Base-by-base conservation (phyloP, 2,797 vertebrate species). In the Zenarchopterus dispar region DNA sequence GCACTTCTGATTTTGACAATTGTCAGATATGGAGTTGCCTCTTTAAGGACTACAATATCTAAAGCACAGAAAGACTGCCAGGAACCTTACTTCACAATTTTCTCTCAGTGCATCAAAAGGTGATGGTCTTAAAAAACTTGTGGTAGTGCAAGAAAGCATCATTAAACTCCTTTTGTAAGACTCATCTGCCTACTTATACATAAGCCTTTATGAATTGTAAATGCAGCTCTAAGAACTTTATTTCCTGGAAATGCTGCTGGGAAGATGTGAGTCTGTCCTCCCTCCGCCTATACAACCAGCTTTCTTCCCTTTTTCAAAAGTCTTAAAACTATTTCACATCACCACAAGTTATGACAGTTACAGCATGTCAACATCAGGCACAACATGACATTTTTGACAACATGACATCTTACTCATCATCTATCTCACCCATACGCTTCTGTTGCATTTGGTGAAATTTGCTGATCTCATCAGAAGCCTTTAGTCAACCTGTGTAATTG, bases 51-150 rank as follows among this genome's bases (percentile, higher is more conserved):
- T 28, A 7, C 8, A 3, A 9, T 7, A 33, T 33, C 3, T 33
- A 15, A n/a, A 67, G 42, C 18, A 59, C 43, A 10, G 19, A 46
- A 56, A 60, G 62, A 73, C 36, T 28, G 24, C 23, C 28, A 16
- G 46, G n/a, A 57, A 26, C 18, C 59, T 60, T 63, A 43, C 55
- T 17, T 70, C 23, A 69, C 48, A 36, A 1, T 36, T 66, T 68
- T 23, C 23, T 59, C 21, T 65, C 50, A 59, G 65, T 51, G 52
- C 56, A 50, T 28, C 47, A 73, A 59, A 62, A 50, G 17, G 28
- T 26, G 44, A 42, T 49, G 7, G 69, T 6, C 36, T 54, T 44
- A 22, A 26, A 39, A 55, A 2, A 10, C 36, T 24, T 0, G 36
- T 49, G 21, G 54, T 31, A 62, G 17, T 31, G n/a, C 26, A n/a